phyloP scores from a whole-genome alignment of 2,113 vertebrate genomes.

The Tupaia tana region DNA sequence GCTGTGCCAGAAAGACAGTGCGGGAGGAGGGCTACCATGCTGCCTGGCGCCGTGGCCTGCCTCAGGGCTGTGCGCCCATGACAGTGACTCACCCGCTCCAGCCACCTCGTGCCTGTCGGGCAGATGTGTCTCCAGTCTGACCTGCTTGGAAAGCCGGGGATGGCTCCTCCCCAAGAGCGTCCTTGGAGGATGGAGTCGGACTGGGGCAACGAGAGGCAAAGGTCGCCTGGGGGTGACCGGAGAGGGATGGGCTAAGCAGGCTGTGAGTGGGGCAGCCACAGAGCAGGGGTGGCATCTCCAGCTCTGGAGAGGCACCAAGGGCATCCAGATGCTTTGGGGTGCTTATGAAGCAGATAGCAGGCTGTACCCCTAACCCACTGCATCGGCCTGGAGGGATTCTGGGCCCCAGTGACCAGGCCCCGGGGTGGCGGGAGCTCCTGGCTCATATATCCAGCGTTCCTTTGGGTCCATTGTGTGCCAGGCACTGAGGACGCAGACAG shows the following conservation, averaged over 20 bases:
- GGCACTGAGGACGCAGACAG: background rate
- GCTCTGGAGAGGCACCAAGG: too few relatives aligned
- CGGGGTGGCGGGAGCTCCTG: background rate
- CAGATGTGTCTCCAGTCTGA: slow-evolving; percentile 35
- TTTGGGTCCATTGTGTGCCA: too few relatives aligned
- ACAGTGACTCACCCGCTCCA: slow-evolving; percentile 44
- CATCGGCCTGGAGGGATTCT: background rate
- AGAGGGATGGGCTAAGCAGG: background rate
- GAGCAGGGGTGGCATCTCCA: background rate
- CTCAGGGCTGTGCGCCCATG: background rate
- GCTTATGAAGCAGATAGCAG: too few relatives aligned
- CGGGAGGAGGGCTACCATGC: background rate
- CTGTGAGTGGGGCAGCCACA: background rate
- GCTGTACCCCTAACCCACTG: too few relatives aligned
- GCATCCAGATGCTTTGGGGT: too few relatives aligned
- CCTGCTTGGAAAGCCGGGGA: background rate
- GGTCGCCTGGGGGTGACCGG: background rate
- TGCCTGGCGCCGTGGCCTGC: background rate
- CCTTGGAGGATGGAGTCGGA: background rate
- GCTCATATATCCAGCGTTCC: background rate
- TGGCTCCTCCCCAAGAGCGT: background rate
- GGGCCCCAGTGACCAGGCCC: background rate
- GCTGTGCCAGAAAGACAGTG: background rate
- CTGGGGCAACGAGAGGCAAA: background rate
- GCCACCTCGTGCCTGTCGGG: background rate